These are phyloP conservation scores for Troides helena DNA, from an alignment of 2,888 invertebrate species.

Conservation along the genomic window DNA sequence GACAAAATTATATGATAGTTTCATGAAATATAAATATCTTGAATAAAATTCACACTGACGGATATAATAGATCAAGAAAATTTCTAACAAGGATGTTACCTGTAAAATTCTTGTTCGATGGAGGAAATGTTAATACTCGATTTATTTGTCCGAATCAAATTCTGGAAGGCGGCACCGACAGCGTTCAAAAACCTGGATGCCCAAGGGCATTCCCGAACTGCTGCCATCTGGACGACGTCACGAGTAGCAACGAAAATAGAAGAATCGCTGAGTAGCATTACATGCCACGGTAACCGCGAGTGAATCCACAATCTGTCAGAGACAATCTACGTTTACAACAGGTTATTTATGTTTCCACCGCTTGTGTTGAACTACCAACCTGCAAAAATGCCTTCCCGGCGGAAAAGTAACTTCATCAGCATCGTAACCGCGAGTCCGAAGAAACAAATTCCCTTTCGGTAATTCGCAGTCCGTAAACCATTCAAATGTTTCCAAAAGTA, in stretches of 20 bases:
- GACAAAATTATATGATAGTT: too few species aligned
- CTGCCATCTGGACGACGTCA: conserved; percentile 56
- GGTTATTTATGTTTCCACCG: too few species aligned
- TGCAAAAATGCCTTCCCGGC: conserved; percentile 68
- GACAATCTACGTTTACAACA: background rate
- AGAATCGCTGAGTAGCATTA: conserved; percentile 58
- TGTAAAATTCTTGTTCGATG: conserved; percentile 55
- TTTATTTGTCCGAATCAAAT: conserved; percentile 53
- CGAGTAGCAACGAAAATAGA: conserved; percentile 53
- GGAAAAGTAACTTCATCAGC: conserved; percentile 51
- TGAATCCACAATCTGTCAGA: conserved; percentile 61
- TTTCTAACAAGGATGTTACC: conserved; percentile 35
- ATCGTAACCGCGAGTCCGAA: conserved; percentile 55
- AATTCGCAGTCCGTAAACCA: conserved; percentile 60
- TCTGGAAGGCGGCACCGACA: conserved; percentile 53
- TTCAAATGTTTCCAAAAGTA: conserved; percentile 61
- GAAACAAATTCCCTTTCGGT: conserved; percentile 49
- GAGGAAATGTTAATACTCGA: conserved; percentile 37
- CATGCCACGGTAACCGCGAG: conserved; percentile 59
- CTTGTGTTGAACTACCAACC: conserved; percentile 41
- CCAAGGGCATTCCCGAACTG: conserved; percentile 64
- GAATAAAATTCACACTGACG: too few species aligned
- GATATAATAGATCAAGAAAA: too few species aligned
- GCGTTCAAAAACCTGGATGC: conserved; percentile 51
- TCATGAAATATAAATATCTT: too few species aligned